Percentiles rank a stretch among this genome's conserved stretches.
Conservation (phyloP, 2,888 invertebrate genomes). For the Eilema caniola region DNA sequence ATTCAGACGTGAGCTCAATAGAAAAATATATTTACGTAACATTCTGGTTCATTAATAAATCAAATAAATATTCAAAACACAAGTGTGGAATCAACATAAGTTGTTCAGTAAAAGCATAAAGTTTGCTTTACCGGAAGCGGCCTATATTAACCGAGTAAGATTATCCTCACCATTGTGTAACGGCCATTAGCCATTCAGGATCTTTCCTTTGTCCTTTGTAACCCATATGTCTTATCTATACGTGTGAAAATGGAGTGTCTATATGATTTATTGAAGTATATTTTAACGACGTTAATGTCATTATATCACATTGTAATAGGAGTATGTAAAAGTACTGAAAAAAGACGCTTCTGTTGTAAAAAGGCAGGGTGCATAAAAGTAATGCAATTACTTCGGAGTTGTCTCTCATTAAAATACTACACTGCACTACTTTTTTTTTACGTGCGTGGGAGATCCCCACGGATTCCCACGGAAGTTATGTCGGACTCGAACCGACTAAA, state of each 20-base stretch:
- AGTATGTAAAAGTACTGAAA: neutral
- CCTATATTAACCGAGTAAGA: slow-evolving; percentile 68
- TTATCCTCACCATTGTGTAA: slow-evolving; percentile 59
- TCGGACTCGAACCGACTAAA: no score
- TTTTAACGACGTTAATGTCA: slow-evolving; percentile 2
- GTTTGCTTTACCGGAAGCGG: slow-evolving; percentile 55
- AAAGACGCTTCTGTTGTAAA: no score
- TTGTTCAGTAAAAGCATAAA: slow-evolving; percentile 41
- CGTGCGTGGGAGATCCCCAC: no score
- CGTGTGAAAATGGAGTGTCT: slow-evolving; percentile 28
- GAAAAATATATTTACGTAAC: no score
- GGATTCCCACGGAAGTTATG: no score
- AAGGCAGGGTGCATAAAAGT: no score
- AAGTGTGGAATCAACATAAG: slow-evolving; percentile 33
- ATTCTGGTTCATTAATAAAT: no score
- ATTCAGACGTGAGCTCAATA: no score
- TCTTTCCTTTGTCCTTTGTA: slow-evolving; percentile 41
- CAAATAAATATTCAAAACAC: neutral
- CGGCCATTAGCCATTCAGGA: slow-evolving; percentile 51
- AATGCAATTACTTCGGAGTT: no score
- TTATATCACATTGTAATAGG: neutral
- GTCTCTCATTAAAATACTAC: no score
- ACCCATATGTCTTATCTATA: slow-evolving; percentile 36
- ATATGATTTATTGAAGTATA: slow-evolving; percentile 35
- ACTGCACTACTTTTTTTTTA: no score